Evolutionary conservation across 1,140 invertebrate species (phyloP).

Genomic region (Dendroctonus valens): DNA sequence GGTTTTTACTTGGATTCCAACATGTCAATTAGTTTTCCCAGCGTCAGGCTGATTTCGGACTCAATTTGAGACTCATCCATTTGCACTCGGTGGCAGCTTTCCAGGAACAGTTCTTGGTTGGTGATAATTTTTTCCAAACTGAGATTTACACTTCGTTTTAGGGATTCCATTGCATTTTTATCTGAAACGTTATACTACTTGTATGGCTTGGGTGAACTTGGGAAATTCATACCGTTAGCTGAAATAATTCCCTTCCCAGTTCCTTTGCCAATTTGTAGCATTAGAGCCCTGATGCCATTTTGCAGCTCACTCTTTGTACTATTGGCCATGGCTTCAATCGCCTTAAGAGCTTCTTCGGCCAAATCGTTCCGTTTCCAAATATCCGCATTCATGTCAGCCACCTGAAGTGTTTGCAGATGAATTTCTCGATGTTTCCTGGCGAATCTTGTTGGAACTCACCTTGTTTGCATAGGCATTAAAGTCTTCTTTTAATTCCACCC

Average conservation of each 20-base stretch:
- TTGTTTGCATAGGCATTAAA: conserved; percentile 39
- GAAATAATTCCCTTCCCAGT: conserved; percentile 32
- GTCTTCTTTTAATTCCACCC: conserved; percentile 36
- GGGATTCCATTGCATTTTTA: conserved; percentile 16
- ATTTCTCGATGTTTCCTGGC: neutral
- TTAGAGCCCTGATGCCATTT: conserved; percentile 55
- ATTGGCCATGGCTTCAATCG: conserved; percentile 55
- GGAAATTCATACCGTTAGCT: neutral
- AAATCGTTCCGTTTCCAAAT: conserved; percentile 55
- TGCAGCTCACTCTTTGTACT: conserved; percentile 56
- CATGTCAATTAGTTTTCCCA: conserved; percentile 59
- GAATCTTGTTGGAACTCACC: conserved; percentile 20
- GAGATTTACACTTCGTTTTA: conserved; percentile 47
- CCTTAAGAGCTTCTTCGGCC: conserved; percentile 53
- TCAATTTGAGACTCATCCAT: conserved; percentile 58
- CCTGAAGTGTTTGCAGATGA: conserved; percentile 43
- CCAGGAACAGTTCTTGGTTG: conserved; percentile 59
- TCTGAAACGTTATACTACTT: neutral
- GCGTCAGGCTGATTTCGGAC: conserved; percentile 55
- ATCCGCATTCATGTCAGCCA: conserved; percentile 58
- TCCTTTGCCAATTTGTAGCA: conserved; percentile 47
- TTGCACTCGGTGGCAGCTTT: conserved; percentile 60
- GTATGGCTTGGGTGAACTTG: neutral
- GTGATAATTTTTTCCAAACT: conserved; percentile 56
- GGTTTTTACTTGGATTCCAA: conserved; percentile 56